A percentile compares a stretch with the other conserved stretches of the same genome.
Conservation (phyloP, 2,113 vertebrate genomes). For the Myiopsitta monachus region DNA sequence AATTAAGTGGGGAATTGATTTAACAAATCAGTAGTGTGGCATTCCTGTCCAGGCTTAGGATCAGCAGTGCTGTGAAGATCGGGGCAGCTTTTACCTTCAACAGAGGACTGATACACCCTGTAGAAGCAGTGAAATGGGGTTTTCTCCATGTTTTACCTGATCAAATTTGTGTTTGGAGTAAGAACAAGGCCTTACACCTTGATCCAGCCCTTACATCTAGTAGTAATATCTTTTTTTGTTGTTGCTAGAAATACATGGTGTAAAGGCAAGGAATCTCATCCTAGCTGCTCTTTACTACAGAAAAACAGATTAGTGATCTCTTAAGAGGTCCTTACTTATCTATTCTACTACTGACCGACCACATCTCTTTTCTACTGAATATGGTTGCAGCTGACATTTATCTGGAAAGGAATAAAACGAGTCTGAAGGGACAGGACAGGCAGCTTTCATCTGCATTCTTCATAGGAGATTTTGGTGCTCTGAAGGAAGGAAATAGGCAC, state of each 20-base stretch:
- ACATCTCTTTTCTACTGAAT: background rate
- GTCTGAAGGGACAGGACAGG: background rate
- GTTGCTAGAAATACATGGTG: background rate
- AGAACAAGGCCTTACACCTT: background rate
- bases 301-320: slow-evolving; percentile 33
- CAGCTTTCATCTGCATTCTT: background rate
- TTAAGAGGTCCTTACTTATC: slow-evolving; percentile 18
- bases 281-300: background rate
- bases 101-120: background rate
- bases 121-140: background rate
- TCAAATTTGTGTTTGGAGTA: background rate
- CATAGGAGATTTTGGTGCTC: background rate
- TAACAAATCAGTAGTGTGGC: background rate
- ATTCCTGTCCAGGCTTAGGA: background rate
- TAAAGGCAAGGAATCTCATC: background rate
- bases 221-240: background rate
- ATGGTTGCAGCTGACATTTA: background rate
- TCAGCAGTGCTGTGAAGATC: background rate
- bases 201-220: background rate
- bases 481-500: background rate
- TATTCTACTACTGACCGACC: background rate
- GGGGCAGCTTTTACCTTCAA: background rate
- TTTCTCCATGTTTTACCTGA: background rate
- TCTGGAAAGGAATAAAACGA: background rate
- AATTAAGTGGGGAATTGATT: background rate